These are phyloP conservation scores for Antheraea mylitta DNA, from an alignment of 1,140 invertebrate genomes.

Conservation along the genomic window DNA sequence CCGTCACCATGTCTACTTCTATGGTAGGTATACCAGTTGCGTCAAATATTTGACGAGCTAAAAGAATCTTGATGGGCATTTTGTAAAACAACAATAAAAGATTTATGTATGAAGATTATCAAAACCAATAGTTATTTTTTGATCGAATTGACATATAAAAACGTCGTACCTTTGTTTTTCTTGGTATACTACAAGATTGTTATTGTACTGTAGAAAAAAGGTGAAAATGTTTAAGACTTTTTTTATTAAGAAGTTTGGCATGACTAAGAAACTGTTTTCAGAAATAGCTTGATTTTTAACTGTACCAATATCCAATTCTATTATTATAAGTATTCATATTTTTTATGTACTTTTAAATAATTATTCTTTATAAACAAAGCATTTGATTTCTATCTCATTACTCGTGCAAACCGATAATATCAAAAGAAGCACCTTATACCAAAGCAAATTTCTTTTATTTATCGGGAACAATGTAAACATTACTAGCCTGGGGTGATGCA, in stretches of 20 bases:
- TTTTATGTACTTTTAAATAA: no score
- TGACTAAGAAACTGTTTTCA: no score
- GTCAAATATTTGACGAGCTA: conserved; percentile 97
- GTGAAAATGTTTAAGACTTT: no score
- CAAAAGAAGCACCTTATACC: not conserved
- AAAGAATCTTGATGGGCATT: conserved; percentile 89
- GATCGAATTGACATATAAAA: not conserved
- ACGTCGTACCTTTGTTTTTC: not conserved
- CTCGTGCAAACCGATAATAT: not conserved
- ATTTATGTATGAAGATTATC: not conserved
- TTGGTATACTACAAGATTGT: not conserved
- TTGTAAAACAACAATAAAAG: conserved; percentile 9
- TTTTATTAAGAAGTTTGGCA: no score
- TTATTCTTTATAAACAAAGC: no score
- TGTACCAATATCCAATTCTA: no score
- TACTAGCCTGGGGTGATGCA: conserved; percentile 27
- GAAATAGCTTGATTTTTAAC: no score
- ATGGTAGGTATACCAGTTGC: conserved; percentile 98
- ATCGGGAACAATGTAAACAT: conserved; percentile 3
- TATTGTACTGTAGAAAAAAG: not conserved
- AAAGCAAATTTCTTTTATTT: not conserved
- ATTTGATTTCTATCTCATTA: not conserved
- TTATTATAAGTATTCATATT: no score
- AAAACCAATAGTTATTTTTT: not conserved
- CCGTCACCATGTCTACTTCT: conserved; percentile 93